Base-by-base conservation (phyloP, 2,888 invertebrate genomes). In the Osmoderma eremita region DNA sequence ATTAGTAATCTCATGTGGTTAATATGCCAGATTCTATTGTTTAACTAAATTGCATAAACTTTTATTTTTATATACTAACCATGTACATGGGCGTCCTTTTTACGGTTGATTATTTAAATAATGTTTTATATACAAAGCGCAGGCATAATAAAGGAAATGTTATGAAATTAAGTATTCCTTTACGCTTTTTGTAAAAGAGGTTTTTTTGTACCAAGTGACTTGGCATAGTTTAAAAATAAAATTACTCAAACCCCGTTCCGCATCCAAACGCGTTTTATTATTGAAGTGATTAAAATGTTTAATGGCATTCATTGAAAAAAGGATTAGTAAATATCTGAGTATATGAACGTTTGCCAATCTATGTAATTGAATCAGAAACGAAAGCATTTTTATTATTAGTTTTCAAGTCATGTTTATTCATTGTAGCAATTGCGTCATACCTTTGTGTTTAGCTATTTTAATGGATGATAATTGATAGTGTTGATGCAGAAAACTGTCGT, bases 321-420 rank as follows among this genome's bases (percentile, higher is more conserved):
- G 22, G 12, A 15, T 10, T 45, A 8, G 3, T 18, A 13, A 17
- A 15, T 15, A 45, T 17, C 5, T 24, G 5, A 24, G 24, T 5
- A 24, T 24, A 24, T 30, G 30, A 5, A 30, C 30, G 30, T 1
- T 30, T 30, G 30, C 30, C 30, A 30, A 10, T 1, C 10, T 42
- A 45, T 24, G 45, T 30, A 20, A 61, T 30, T 45, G 10, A 45
- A 61, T 36, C 41, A 5, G 1, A 30, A 45, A 17, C 15, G 30
- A 30, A 58, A 30, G 10, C 58, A 18, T 48, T 45, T 61, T 61
- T 61, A 61, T 61, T 20, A 30, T 15, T 12, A 5, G 45, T 18
- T 45, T 45, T 61, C 45, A 24, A 45, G 58, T 61, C 58, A 30
- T 56, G 56, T 41, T 56, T 61, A 20, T 61, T 61, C 45, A 61